Conservation (phyloP, 1,140 invertebrate species). For the Palaemon carinicauda region DNA sequence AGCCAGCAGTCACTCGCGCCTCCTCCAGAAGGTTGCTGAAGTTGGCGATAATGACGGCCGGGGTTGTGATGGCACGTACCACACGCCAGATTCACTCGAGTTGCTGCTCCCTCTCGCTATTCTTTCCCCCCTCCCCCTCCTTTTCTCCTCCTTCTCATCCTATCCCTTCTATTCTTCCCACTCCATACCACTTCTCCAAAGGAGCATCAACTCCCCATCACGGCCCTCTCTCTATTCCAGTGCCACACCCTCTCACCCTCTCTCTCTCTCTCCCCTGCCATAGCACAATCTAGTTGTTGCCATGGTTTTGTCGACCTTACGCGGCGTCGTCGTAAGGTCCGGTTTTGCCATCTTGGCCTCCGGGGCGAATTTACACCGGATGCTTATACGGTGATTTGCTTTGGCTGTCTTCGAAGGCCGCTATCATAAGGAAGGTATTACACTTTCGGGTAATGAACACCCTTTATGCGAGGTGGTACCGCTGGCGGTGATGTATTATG, state of each 20-base stretch:
- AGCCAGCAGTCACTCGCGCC: constrained; percentile 37
- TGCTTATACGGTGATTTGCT: no score
- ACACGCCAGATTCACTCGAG: neutral
- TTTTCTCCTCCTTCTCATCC: neutral
- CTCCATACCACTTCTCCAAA: neutral
- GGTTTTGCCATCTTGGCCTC: no score
- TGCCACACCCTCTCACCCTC: neutral
- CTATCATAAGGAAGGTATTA: no score
- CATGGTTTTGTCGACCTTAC: no score
- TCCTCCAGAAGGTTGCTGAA: neutral
- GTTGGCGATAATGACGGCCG: neutral
- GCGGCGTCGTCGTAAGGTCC: no score
- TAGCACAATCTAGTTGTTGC: neutral
- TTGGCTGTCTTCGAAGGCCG: no score
- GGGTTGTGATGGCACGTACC: neutral
- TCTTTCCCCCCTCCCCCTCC: neutral
- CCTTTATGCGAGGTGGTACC: no score
- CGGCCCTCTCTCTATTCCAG: neutral
- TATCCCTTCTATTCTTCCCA: neutral
- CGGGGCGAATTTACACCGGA: no score
- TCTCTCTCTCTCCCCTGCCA: neutral
- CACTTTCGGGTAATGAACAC: no score
- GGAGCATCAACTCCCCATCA: no score
- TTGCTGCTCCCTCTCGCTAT: neutral
- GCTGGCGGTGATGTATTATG: no score